phyloP scores from a whole-genome alignment of 1,140 invertebrate species.

The Drosophila dunni region DNA sequence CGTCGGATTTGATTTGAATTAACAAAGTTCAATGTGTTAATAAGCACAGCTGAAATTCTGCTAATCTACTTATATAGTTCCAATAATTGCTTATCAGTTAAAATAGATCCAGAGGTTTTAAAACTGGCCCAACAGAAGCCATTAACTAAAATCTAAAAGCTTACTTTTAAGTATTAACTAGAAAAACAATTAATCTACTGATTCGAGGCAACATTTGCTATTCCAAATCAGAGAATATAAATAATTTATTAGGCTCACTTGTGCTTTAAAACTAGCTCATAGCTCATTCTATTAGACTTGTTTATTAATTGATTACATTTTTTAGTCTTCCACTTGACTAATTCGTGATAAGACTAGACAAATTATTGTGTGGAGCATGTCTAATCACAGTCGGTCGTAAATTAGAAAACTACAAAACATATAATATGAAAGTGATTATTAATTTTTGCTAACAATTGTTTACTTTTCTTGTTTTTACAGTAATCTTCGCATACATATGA shows the following conservation, averaged over 20 bases:
- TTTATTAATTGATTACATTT: slow-evolving; percentile 16
- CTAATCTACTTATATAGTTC: not conserved
- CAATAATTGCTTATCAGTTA: not conserved
- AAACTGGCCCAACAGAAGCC: too few species aligned
- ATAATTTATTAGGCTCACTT: slow-evolving; percentile 13
- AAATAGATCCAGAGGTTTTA: too few species aligned
- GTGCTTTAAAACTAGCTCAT: not conserved
- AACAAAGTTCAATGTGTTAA: not conserved
- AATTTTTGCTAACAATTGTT: slow-evolving; percentile 1
- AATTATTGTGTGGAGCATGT: slow-evolving; percentile 13
- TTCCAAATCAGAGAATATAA: not conserved
- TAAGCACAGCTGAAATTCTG: slow-evolving; percentile 3
- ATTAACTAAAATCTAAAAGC: too few species aligned
- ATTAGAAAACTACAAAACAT: too few species aligned
- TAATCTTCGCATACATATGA: not conserved
- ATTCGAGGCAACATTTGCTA: too few species aligned
- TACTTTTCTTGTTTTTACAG: slow-evolving; percentile 18
- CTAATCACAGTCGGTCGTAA: not conserved
- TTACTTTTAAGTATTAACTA: too few species aligned
- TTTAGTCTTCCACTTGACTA: not conserved
- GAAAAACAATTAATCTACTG: too few species aligned
- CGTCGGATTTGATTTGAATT: not conserved
- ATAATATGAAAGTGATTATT: not conserved
- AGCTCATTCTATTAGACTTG: slow-evolving; percentile 14
- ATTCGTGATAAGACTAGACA: slow-evolving; percentile 23